Evolutionary conservation across 1,140 invertebrate species (phyloP), one percentile per base, ranked within the genome.

Genomic region (Trichonephila inaurata): DNA sequence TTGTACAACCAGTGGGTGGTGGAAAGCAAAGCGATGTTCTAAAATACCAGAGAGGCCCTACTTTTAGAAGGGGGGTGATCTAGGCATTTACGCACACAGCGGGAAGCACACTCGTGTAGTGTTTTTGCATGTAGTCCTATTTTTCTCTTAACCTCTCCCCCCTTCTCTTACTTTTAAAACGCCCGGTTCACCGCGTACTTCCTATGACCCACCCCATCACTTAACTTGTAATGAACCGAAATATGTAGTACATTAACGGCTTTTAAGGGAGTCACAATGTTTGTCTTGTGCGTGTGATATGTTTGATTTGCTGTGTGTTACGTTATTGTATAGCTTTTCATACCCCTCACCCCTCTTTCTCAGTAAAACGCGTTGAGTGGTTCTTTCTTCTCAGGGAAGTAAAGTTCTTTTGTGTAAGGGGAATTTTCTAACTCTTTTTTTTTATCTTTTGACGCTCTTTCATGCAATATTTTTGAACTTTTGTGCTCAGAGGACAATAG

Each of bases 121-220:
- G 91, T 92, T 92, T 92, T 92, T 92, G 91, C 82, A 69, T 92
- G 82, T 92, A 58, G 33, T 16, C 64, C n/a, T 5, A 21, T 92
- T 72, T 87, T 87, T 87, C 28, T 72, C 33, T 58, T 16, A 33
- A n/a, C 58, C 33, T 44, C 61, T 4, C 10, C 60, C n/a, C 51
- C 85, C 28, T 28, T 85, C 82, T 64, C 24, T 16, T 33, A 10
- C 51, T 90, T 90, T 90, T 90, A 89, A 89, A 89, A 66, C 60
- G 21, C 28, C 62, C 88, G 72, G 72, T 60, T 28, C 72, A 28
- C 28, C 33, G n/a, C n/a, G 28, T 21, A 21, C 12, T 69, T n/a
- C 33, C 5, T 66, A 16, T 60, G 28, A 60, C 40, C 66, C n/a
- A 19, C 16, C 21, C 69, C 58, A 24, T 33, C 83, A 60, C 91